Base-by-base conservation (phyloP, 2,797 vertebrate genomes). In the Vireo griseus region DNA sequence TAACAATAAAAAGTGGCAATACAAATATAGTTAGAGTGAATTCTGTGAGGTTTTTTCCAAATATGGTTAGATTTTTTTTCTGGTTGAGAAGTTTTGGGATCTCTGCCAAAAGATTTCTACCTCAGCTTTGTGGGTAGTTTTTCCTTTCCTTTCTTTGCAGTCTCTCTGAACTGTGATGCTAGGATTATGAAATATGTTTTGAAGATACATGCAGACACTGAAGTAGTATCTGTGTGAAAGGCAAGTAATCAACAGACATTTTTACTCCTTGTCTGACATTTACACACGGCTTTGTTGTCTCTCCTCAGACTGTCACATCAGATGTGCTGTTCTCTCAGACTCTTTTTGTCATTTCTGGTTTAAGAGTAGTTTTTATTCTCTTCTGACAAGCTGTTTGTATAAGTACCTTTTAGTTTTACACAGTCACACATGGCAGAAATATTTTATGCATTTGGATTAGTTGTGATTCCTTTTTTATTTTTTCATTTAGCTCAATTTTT, bases 31-130 rank as follows among this genome's bases (percentile, higher is more conserved):
- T 75, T 95, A 48, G 16, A 58, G n/a, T 22, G 5, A 84, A 94
- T 75, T 86, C 71, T 71, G 18, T 71, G 10, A 3, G 3, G 0
- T 2, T 90, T 89, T 92, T 78, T 31, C 91, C 87, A 80, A 93
- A 69, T 93, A 94, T 94, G 88, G 78, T 75, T 89, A 50, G 68
- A 52, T 40, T 88, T 69, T 74, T 80, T 91, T 87, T 37, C 33
- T 76, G 45, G 12, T 86, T 59, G 87, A 69, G 81, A 73, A 35
- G 2, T 67, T 80, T 94, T 59, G 63, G 74, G 62, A 62, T 86
- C 68, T 90, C 67, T 96, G 84, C 90, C 92, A 94, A 65, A 84
- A 92, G 78, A 76, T 63, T 82, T 61, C 51, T 88, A 82, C 87
- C 82, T 95, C 66, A 39, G 47, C 48, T 72, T 88, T 16, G 66